Conservation (phyloP, 1,140 invertebrate species). For the Steinernema feltiae region DNA sequence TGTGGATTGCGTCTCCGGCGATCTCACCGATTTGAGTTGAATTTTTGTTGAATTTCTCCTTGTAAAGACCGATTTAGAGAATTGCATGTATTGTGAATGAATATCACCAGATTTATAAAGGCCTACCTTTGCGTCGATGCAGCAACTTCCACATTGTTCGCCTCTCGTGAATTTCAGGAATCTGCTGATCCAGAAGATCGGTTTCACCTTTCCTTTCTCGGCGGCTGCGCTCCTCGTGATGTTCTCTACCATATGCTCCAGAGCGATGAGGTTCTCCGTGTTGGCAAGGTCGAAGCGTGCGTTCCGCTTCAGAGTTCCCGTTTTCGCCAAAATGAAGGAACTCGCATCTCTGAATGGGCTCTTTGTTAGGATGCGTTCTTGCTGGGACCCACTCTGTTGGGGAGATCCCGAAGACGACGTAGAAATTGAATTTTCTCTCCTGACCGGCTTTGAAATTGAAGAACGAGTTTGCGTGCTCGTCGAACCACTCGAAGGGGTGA, state of each 20-base stretch:
- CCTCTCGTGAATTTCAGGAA: background rate
- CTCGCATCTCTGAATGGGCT: background rate
- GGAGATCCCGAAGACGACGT: background rate
- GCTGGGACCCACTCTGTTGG: background rate
- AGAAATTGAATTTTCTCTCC: constrained; percentile 1
- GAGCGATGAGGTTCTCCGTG: background rate
- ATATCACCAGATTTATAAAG: background rate
- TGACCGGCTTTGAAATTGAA: background rate
- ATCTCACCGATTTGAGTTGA: background rate
- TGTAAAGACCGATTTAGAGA: too few relatives aligned
- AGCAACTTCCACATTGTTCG: background rate
- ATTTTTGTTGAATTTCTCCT: background rate
- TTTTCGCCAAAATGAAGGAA: background rate
- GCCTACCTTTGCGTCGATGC: background rate
- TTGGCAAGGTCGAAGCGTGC: background rate
- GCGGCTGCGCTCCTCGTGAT: background rate
- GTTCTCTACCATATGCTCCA: background rate
- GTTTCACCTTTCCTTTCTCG: background rate
- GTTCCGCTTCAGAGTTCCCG: background rate
- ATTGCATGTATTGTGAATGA: background rate
- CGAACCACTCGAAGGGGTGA: constrained; percentile 1
- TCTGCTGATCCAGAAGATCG: background rate
- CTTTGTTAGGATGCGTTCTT: background rate
- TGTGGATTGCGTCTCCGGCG: background rate
- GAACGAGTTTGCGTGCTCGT: background rate